These are phyloP conservation scores for Drosophila kokeensis DNA, from an alignment of 2,888 invertebrate genomes.

Conservation along the genomic window DNA sequence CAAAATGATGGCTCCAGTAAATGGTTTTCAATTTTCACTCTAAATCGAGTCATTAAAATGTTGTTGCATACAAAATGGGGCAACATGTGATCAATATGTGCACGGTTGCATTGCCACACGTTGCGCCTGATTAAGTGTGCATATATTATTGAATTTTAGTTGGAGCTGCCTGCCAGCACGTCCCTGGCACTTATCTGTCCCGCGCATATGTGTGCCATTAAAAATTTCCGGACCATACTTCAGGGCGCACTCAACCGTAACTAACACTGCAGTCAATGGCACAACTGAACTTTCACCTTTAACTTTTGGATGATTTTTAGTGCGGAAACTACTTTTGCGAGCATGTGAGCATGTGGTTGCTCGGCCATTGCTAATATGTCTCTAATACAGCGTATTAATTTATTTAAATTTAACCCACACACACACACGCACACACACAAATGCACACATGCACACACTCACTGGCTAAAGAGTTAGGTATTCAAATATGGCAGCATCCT, in stretches of 20 bases:
- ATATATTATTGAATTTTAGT: conserved; percentile 66
- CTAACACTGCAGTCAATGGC: conserved; percentile 48
- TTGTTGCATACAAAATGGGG: conserved; percentile 35
- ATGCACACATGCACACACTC: background rate
- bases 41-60: conserved; percentile 48
- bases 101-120: conserved; percentile 24
- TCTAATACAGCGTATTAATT: conserved; percentile 78
- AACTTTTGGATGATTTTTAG: conserved; percentile 65
- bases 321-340: conserved; percentile 42
- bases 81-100: conserved; percentile 2
- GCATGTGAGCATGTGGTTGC: conserved; percentile 5
- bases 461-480: conserved; percentile 10
- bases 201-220: conserved; percentile 22
- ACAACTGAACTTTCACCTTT: conserved; percentile 70
- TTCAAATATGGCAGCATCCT: conserved; percentile 40
- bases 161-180: conserved; percentile 44
- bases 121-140: conserved; percentile 53
- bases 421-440: conserved; percentile 29
- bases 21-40: conserved; percentile 43
- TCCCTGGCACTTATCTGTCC: conserved; percentile 17
- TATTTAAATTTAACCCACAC: conserved; percentile 67
- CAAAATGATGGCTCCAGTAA: conserved; percentile 42
- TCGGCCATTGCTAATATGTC: conserved; percentile 66
- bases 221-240: conserved; percentile 36
- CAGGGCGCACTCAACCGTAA: conserved; percentile 54